Conservation (phyloP, 2,797 vertebrate species). For the Neoniphon sammara region DNA sequence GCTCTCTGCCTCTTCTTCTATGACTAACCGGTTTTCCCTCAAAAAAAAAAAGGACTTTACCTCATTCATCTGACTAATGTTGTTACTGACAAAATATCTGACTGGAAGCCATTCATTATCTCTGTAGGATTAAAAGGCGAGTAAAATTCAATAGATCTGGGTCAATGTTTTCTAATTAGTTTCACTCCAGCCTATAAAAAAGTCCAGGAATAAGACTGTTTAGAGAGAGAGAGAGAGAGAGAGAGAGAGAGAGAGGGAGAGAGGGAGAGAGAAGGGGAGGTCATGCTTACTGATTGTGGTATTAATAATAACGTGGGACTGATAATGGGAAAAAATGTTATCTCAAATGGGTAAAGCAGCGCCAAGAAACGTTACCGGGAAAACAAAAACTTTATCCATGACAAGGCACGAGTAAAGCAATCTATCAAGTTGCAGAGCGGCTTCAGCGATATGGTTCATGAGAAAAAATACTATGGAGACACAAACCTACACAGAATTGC, state of each 20-base stretch:
- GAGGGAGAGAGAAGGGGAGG: neutral
- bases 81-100: constrained; percentile 24
- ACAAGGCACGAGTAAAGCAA: neutral
- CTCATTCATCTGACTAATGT: constrained; percentile 32
- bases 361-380: no score
- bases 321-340: no score
- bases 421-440: neutral
- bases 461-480: no score
- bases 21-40: constrained; percentile 69
- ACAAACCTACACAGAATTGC: no score
- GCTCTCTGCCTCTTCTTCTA: constrained; percentile 36
- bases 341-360: no score
- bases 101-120: constrained; percentile 19
- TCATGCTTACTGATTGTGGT: neutral
- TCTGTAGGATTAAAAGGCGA: neutral
- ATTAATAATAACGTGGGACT: neutral
- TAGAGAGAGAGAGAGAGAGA: neutral
- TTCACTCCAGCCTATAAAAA: constrained; percentile 12
- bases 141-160: constrained; percentile 15
- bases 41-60: constrained; percentile 17
- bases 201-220: neutral
- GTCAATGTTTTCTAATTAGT: constrained; percentile 22
- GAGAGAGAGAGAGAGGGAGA: neutral
- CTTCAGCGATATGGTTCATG: neutral
- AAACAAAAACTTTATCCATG: no score